These are phyloP conservation scores for Heliconius hortense DNA, from an alignment of 2,888 invertebrate species.

Conservation along the genomic window DNA sequence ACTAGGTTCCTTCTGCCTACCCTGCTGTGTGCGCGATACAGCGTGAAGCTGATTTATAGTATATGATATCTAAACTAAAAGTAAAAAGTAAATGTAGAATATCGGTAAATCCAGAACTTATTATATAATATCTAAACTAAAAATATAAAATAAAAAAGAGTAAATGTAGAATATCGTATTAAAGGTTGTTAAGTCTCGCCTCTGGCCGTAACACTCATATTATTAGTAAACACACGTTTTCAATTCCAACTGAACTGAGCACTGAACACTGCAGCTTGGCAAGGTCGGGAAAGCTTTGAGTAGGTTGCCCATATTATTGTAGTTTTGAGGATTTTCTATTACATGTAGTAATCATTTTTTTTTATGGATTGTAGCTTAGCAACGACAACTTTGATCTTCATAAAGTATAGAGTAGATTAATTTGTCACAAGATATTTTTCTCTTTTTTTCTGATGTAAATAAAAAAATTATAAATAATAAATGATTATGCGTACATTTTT, in stretches of 20 bases:
- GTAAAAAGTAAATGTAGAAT: background rate
- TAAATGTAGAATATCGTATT: conserved; percentile 4
- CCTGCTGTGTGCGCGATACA: no score
- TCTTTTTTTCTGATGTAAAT: no score
- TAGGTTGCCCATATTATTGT: conserved; percentile 20
- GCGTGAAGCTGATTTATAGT: no score
- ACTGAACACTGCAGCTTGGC: conserved; percentile 37
- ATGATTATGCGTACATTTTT: no score
- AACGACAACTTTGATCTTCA: background rate
- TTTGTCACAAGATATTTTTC: no score
- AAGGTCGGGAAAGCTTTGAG: conserved; percentile 37
- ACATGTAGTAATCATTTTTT: background rate
- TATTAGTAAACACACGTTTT: conserved; percentile 43
- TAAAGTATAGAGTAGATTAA: no score
- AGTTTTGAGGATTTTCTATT: background rate
- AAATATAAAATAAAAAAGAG: background rate
- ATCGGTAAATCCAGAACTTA: background rate
- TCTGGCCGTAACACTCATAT: conserved; percentile 27
- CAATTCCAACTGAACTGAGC: conserved; percentile 41
- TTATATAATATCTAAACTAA: no score
- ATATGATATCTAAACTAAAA: background rate
- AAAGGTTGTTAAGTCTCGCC: conserved; percentile 13
- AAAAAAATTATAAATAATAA: no score
- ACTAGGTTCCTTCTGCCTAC: no score
- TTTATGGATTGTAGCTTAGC: background rate